phyloP scores from a whole-genome alignment of 1,140 invertebrate genomes.

The Eriocheir sinensis region DNA sequence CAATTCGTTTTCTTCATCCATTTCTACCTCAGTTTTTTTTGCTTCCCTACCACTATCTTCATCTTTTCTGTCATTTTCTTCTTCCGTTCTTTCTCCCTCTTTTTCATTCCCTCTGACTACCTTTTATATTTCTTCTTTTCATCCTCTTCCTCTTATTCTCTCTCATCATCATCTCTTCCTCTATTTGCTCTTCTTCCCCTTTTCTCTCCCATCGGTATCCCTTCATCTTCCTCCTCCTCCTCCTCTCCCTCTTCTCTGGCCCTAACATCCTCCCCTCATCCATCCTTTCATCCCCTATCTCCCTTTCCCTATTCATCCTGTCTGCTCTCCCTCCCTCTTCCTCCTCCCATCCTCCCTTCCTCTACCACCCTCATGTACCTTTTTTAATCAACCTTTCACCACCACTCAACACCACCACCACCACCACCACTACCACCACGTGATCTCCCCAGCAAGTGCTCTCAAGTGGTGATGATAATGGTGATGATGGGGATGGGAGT shows the following conservation, averaged over 20 bases:
- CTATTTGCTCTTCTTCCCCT: background rate
- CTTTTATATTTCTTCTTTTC: background rate
- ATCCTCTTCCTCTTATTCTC: background rate
- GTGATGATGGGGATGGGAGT: too few relatives aligned
- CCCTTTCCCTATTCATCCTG: too few relatives aligned
- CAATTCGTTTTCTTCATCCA: too few relatives aligned
- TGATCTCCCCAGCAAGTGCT: background rate
- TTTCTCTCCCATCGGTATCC: background rate
- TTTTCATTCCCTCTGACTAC: background rate
- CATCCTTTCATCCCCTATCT: background rate
- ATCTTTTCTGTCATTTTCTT: too few relatives aligned
- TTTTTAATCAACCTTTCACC: background rate
- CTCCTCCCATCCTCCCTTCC: background rate
- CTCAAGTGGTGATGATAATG: too few relatives aligned
- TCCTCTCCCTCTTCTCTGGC: too few relatives aligned
- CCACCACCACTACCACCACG: background rate
- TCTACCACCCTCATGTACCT: background rate
- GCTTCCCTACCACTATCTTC: too few relatives aligned
- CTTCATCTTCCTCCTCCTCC: background rate
- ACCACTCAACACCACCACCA: background rate
- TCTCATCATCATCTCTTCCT: background rate
- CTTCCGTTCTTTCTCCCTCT: slow-evolving; percentile 5
- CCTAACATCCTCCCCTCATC: background rate
- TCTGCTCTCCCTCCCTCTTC: too few relatives aligned
- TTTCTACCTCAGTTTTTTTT: too few relatives aligned